Conservation (phyloP, 2,113 vertebrate species). For the Varanus komodoensis region DNA sequence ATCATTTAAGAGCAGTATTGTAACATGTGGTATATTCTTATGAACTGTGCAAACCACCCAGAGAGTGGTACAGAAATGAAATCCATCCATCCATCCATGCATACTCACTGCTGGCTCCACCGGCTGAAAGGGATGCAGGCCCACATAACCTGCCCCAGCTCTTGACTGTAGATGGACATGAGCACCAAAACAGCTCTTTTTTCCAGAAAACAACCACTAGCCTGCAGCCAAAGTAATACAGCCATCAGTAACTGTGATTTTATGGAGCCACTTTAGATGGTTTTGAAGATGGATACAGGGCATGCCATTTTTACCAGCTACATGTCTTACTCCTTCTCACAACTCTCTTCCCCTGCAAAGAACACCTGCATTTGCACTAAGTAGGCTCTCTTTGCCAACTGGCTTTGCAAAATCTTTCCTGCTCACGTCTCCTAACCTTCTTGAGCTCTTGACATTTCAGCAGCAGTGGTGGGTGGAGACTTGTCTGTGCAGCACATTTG, state of each 20-base stretch:
- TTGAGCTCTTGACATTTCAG: background rate
- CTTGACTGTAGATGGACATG: too few relatives aligned
- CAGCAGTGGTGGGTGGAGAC: background rate
- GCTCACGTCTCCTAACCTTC: background rate
- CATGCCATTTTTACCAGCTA: background rate
- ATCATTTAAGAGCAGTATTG: too few relatives aligned
- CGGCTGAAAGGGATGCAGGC: too few relatives aligned
- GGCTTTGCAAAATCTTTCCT: background rate
- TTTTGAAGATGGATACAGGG: background rate
- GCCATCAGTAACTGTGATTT: background rate
- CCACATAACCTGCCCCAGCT: too few relatives aligned
- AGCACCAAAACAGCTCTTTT: background rate
- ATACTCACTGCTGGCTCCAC: too few relatives aligned
- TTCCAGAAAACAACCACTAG: background rate
- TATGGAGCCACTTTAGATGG: background rate
- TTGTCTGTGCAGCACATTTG: background rate
- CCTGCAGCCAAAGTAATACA: background rate
- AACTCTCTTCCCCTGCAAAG: background rate
- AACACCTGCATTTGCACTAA: background rate
- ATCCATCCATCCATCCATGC: too few relatives aligned
- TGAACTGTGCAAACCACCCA: too few relatives aligned
- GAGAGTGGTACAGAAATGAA: too few relatives aligned
- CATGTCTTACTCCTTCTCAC: background rate
- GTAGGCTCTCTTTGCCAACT: background rate
- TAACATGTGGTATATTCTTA: too few relatives aligned